Conservation (phyloP, 2,888 invertebrate species). For the Parthenolecanium corni region DNA sequence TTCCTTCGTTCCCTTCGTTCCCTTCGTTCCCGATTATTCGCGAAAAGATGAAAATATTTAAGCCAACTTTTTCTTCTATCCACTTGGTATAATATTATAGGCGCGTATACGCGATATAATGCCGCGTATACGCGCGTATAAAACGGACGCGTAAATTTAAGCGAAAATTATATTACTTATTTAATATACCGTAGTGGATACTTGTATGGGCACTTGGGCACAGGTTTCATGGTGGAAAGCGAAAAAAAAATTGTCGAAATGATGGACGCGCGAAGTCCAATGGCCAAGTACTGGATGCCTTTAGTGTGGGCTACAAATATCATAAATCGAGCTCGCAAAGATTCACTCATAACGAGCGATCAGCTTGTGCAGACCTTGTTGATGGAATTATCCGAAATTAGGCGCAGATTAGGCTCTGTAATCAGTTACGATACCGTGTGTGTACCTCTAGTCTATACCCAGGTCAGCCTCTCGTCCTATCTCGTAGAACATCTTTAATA, state of each 20-base stretch:
- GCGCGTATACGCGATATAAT: no score
- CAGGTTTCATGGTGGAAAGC: constrained; percentile 80
- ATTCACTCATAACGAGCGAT: constrained; percentile 73
- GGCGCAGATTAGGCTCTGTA: constrained; percentile 67
- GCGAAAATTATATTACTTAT: constrained; percentile 13
- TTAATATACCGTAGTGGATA: constrained; percentile 26
- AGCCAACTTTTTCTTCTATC: no score
- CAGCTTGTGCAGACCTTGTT: constrained; percentile 85
- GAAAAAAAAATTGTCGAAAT: constrained; percentile 85
- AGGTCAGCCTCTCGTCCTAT: constrained; percentile 53
- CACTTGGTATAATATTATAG: no score
- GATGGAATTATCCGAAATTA: constrained; percentile 77
- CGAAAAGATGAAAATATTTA: no score
- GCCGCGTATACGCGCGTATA: no score
- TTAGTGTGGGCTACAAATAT: constrained; percentile 87
- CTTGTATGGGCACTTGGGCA: constrained; percentile 25
- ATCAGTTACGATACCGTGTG: constrained; percentile 87
- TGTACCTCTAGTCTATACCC: constrained; percentile 83
- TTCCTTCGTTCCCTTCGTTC: no score
- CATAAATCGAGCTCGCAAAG: constrained; percentile 75
- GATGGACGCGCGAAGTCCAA: constrained; percentile 73
- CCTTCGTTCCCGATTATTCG: no score
- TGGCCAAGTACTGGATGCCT: constrained; percentile 91
- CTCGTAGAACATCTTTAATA: no score
- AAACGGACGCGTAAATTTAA: no score